Base-by-base conservation (phyloP, 2,797 vertebrate species). In the Xenops minutus region DNA sequence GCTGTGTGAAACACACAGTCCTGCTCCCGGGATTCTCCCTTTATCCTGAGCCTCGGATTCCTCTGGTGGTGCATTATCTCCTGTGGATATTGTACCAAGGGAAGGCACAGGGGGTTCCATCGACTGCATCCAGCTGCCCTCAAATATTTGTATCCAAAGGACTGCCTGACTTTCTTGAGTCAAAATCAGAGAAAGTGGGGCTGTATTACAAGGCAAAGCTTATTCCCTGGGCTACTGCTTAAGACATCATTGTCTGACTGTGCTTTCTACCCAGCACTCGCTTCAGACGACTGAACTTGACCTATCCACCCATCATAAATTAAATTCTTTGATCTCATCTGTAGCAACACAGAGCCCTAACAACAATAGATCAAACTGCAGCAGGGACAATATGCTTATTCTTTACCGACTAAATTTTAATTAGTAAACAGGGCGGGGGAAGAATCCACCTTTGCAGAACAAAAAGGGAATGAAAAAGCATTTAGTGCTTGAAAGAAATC, bases 281-380 rank as follows among this genome's bases (percentile, higher is more conserved):
- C 93, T 96, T 93, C 93, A 93, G 95, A 87, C 71, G 91, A 95
- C 87, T 93, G 91, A 95, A 92, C 85, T 95, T 96, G 91, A 96
- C 93, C 91, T 93, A 95, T 83, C 81, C 89, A 94, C 72, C 89
- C 92, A 91, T 96, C 96, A 95, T 96, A 97, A 97, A 97, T 97
- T 96, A 97, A 97, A 96, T 96, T 92, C 97, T 97, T 97, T 97
- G 97, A 97, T 97, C 96, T 96, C 93, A 88, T 96, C 92, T 83
- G 89, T 95, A 92, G 94, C 96, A 94, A 90, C 91, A 94, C 92
- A 92, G 92, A 83, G 73, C 68, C 92, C 52, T 88, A 72, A 93
- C 76, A 92, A 96, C 96, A 95, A 95, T 90, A 87, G 93, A 97
- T 96, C 95, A 95, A 95, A 96, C 80, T 34, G 2, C 3, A 4